Conservation (phyloP, 1,140 invertebrate genomes). For the Neotoxoptera formosana region DNA sequence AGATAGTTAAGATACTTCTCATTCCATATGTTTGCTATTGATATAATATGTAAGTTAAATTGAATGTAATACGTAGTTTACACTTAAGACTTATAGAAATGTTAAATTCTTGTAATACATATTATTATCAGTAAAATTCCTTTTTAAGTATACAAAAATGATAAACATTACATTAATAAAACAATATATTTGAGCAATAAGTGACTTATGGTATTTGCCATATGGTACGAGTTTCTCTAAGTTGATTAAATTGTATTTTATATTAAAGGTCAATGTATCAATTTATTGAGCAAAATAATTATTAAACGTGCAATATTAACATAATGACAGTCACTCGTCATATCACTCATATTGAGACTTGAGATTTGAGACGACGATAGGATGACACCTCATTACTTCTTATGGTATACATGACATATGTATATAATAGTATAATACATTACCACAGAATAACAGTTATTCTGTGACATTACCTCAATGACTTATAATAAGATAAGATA, state of each 20-base stretch:
- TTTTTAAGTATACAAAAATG: not conserved
- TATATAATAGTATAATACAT: no score
- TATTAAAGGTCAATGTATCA: not conserved
- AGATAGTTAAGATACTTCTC: not conserved
- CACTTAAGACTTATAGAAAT: not conserved
- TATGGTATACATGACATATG: no score
- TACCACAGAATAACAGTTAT: no score
- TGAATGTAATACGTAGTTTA: not conserved
- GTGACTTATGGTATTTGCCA: not conserved
- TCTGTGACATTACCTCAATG: no score
- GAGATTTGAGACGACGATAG: no score
- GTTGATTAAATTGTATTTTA: not conserved
- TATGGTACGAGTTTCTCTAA: not conserved
- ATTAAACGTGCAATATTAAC: not conserved
- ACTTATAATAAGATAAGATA: no score
- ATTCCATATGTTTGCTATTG: not conserved
- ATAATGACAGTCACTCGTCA: no score
- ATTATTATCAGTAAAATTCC: not conserved
- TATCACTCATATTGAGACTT: no score
- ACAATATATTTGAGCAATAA: not conserved
- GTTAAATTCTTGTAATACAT: not conserved
- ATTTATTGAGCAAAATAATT: not conserved
- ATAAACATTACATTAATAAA: not conserved
- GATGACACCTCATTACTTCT: no score
- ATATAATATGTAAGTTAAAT: not conserved